Evolutionary conservation across 2,888 invertebrate species (phyloP).

Genomic region (Spatulosminthurus flaviceps): DNA sequence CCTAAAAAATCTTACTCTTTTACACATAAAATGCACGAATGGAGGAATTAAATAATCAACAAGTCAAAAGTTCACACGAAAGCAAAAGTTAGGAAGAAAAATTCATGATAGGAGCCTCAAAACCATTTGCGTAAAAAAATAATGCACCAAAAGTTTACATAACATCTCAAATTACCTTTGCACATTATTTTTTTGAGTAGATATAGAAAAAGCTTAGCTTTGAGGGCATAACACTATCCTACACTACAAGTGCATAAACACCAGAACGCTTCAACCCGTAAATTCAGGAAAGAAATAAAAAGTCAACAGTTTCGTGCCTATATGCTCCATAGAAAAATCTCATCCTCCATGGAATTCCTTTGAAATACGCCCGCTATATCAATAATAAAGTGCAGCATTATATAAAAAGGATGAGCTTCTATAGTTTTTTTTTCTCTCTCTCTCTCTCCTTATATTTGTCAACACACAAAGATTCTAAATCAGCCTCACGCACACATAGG

Average conservation of each 20-base stretch:
- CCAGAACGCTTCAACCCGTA: neutral
- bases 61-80: slow-evolving; percentile 6
- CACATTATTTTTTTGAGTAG: too few species aligned
- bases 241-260: neutral
- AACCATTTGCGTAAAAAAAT: neutral
- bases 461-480: too few species aligned
- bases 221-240: neutral
- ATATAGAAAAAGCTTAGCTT: too few species aligned
- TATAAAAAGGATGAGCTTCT: neutral
- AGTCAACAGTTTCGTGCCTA: neutral
- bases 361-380: neutral
- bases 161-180: too few species aligned
- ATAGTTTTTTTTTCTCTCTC: neutral
- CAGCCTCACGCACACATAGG: slow-evolving; percentile 8
- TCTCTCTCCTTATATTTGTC: too few species aligned
- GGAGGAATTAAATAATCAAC: too few species aligned
- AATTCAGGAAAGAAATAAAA: neutral
- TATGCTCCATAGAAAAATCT: neutral
- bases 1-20: too few species aligned
- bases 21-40: too few species aligned
- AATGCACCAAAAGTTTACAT: neutral
- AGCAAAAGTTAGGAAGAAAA: neutral
- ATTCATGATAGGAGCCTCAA: neutral
- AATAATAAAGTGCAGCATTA: neutral
- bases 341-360: neutral